These are phyloP conservation scores for Etia nguti DNA, from an alignment of 2,113 vertebrate species.

Conservation along the genomic window DNA sequence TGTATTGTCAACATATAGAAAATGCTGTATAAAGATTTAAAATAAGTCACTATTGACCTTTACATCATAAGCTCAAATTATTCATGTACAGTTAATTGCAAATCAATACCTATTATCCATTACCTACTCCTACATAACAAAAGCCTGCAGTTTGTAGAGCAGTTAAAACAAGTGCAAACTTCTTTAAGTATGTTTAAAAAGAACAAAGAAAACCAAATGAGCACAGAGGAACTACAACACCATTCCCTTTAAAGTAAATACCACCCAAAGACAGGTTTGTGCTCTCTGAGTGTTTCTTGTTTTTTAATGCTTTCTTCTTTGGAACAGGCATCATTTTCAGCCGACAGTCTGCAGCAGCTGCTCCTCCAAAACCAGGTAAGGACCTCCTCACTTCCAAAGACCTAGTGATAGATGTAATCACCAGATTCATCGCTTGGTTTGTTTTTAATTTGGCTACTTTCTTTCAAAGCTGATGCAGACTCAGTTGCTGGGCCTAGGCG, in stretches of 20 bases:
- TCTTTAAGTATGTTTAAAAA: neutral
- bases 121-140: neutral
- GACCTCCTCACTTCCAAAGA: neutral
- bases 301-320: neutral
- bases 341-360: conserved; percentile 53
- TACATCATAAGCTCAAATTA: neutral
- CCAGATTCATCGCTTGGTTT: neutral
- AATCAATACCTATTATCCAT: neutral
- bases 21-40: neutral
- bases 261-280: neutral
- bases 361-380: conserved; percentile 66
- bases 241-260: neutral
- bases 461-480: conserved; percentile 59
- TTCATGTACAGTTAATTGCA: neutral
- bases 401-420: neutral
- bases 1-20: neutral
- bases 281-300: neutral
- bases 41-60: neutral
- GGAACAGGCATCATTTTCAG: conserved; percentile 20
- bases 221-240: neutral
- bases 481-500: conserved; percentile 46
- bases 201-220: neutral
- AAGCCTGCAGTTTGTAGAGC: neutral
- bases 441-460: neutral
- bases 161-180: neutral